Conservation (phyloP, 2,888 invertebrate species). For the Uropetala carovei region DNA sequence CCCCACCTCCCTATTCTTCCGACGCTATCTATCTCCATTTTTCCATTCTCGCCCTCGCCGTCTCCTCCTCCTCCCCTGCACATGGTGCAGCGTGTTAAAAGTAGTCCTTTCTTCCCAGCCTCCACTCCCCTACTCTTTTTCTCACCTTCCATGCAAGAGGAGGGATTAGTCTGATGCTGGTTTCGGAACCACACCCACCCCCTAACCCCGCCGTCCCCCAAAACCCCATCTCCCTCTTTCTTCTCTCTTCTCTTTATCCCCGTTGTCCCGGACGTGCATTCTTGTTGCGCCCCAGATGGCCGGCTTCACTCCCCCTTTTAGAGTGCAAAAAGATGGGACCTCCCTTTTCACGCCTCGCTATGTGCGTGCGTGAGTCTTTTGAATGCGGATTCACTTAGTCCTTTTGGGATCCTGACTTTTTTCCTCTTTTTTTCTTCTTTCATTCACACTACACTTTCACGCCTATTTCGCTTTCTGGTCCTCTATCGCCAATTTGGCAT, state of each 20-base stretch:
- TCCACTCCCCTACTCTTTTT: not conserved
- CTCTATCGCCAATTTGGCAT: not conserved
- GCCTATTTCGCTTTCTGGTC: not conserved
- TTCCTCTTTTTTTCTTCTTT: not conserved
- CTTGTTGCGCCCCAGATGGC: constrained; percentile 32
- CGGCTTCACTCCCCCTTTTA: not conserved
- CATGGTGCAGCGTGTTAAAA: not conserved
- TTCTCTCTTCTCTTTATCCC: not conserved
- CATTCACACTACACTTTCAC: not conserved
- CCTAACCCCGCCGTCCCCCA: not conserved
- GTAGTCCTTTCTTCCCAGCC: not conserved
- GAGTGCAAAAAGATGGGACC: constrained; percentile 10
- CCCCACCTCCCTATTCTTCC: not conserved
- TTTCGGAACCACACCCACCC: constrained; percentile 16
- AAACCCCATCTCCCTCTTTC: not conserved
- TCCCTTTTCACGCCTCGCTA: constrained; percentile 8
- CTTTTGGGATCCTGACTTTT: not conserved
- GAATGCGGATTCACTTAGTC: constrained; percentile 12
- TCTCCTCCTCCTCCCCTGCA: not conserved
- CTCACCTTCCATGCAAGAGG: constrained; percentile 3
- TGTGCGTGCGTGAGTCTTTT: constrained; percentile 20
- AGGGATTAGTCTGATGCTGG: constrained; percentile 32
- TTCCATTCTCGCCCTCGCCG: not conserved
- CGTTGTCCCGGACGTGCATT: constrained; percentile 12
- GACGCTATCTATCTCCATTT: constrained; percentile 7